Conservation (phyloP, 2,888 invertebrate genomes). For the Entomobrya proxima region DNA sequence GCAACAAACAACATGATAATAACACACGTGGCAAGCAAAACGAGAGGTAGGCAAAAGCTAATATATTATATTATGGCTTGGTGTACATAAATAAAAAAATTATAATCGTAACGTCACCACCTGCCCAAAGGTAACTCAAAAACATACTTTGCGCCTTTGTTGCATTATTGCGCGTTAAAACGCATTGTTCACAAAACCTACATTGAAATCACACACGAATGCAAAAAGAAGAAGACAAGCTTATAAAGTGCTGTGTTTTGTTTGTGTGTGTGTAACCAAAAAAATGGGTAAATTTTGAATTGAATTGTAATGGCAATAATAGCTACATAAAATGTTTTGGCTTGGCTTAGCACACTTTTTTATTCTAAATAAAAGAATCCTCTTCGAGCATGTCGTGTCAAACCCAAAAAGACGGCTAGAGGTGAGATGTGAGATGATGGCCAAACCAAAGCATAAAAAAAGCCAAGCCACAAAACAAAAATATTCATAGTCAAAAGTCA, state of each 20-base stretch:
- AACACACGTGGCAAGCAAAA: background rate
- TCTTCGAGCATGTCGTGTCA: background rate
- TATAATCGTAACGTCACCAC: background rate
- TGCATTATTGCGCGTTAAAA: background rate
- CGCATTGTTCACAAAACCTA: conserved; percentile 9
- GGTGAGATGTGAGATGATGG: background rate
- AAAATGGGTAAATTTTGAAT: no score
- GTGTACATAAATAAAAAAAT: no score
- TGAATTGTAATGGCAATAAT: no score
- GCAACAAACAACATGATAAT: background rate
- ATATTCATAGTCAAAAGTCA: no score
- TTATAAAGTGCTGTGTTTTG: background rate
- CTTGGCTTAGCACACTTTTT: no score
- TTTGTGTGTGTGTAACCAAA: background rate
- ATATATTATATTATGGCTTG: no score
- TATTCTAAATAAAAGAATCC: background rate
- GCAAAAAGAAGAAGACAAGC: background rate
- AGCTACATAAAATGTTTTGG: no score
- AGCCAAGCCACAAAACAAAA: background rate
- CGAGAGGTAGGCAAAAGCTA: background rate
- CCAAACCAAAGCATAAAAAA: no score
- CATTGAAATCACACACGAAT: background rate
- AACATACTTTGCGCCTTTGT: background rate
- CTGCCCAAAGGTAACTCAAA: conserved; percentile 2
- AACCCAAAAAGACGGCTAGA: background rate